Conservation (phyloP, 53 echinoderm and acorn worm genomes). For the Echinarachnius parma region DNA sequence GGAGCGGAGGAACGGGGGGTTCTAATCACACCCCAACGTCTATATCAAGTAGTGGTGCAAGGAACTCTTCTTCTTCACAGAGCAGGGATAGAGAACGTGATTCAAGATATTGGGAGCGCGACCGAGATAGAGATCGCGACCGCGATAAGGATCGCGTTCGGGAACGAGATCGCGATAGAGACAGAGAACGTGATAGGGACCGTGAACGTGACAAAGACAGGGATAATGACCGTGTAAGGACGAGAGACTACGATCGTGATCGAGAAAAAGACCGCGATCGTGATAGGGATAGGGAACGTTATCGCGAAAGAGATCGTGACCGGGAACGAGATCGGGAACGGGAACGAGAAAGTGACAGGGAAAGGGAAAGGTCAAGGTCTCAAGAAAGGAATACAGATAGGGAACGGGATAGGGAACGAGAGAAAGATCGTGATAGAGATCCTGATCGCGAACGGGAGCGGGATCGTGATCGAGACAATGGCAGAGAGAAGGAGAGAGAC, state of each 20-base stretch:
- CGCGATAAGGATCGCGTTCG: slow-evolving; percentile 20
- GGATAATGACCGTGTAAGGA: not conserved
- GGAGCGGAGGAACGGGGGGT: not conserved
- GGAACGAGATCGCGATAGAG: not conserved
- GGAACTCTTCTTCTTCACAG: slow-evolving; percentile 27
- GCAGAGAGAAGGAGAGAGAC: slow-evolving; percentile 6
- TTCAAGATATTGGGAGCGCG: slow-evolving; percentile 19
- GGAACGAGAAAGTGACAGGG: slow-evolving; percentile 2
- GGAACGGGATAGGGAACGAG: slow-evolving; percentile 21
- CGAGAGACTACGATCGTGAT: slow-evolving; percentile 5
- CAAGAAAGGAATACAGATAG: not conserved
- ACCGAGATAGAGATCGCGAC: slow-evolving; percentile 3
- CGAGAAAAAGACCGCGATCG: slow-evolving; percentile 11
- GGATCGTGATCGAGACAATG: slow-evolving; percentile 1
- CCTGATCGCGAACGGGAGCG: not conserved
- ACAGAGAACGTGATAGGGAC: slow-evolving; percentile 17
- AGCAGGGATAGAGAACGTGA: slow-evolving; percentile 31
- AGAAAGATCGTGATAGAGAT: slow-evolving; percentile 12
- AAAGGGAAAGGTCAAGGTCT: not conserved
- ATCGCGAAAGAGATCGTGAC: slow-evolving; percentile 24
- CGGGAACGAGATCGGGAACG: slow-evolving; percentile 23
- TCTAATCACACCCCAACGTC: slow-evolving; percentile 39
- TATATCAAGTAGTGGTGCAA: slow-evolving; percentile 30
- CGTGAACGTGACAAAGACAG: slow-evolving; percentile 16
- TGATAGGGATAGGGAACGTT: slow-evolving; percentile 13